These are phyloP conservation scores for Drosophila mimetica DNA, from an alignment of 2,888 invertebrate genomes.

Conservation along the genomic window DNA sequence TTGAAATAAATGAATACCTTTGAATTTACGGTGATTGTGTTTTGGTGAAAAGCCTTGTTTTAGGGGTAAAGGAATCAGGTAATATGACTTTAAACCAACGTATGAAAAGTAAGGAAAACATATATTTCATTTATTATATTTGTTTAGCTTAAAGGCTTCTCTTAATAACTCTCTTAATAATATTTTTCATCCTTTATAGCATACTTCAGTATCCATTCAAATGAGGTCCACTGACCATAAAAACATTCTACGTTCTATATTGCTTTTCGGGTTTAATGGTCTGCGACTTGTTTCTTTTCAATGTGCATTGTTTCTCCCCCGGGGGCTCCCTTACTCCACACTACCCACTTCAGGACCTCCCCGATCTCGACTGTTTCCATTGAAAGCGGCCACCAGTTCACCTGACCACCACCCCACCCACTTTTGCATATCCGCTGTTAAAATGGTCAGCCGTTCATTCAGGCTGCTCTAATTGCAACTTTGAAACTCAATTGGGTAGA, in stretches of 20 bases:
- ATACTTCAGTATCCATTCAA: constrained; percentile 3
- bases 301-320: constrained; percentile 59
- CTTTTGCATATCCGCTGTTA: constrained; percentile 9
- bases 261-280: constrained; percentile 60
- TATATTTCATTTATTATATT: no score
- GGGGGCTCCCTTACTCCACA: constrained; percentile 4
- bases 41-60: not conserved
- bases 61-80: not conserved
- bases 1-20: constrained; percentile 6
- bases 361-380: constrained; percentile 69
- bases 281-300: constrained; percentile 74
- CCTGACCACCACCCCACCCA: constrained; percentile 25
- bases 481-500: constrained; percentile 74
- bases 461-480: constrained; percentile 76
- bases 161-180: no score
- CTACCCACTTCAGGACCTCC: constrained; percentile 9
- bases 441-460: constrained; percentile 58
- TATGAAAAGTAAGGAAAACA: no score
- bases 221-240: constrained; percentile 1
- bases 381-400: constrained; percentile 45
- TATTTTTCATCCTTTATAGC: not conserved
- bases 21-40: constrained; percentile 5
- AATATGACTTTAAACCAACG: not conserved
- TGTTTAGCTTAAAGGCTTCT: not conserved
- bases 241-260: constrained; percentile 3